These are phyloP conservation scores for Ectropis grisescens DNA, from an alignment of 1,140 invertebrate species.

Conservation along the genomic window DNA sequence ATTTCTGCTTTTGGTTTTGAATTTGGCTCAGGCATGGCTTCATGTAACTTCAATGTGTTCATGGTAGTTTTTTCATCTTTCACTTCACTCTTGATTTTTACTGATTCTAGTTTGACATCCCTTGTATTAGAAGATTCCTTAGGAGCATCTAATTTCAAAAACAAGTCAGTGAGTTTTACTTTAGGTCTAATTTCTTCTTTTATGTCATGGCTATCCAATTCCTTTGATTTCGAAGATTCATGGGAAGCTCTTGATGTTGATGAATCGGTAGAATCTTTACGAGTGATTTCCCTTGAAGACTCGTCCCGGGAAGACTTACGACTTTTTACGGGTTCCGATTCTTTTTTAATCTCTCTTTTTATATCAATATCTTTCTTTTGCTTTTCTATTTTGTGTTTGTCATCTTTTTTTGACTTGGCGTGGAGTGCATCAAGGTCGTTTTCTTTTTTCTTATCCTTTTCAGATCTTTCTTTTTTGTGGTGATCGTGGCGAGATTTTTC, in stretches of 20 bases:
- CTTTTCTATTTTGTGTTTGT: constrained; percentile 48
- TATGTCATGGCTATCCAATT: constrained; percentile 46
- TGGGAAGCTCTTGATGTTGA: constrained; percentile 63
- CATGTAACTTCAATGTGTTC: constrained; percentile 8
- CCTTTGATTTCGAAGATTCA: constrained; percentile 57
- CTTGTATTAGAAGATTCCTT: constrained; percentile 23
- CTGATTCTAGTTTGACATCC: too few species aligned
- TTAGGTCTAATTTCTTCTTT: constrained; percentile 51
- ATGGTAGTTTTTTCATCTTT: constrained; percentile 44
- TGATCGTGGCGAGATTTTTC: constrained; percentile 32
- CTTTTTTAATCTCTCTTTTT: constrained; percentile 50
- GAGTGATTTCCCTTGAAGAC: constrained; percentile 47
- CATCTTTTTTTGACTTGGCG: constrained; percentile 46
- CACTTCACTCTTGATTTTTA: constrained; percentile 33
- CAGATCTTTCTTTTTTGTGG: constrained; percentile 42
- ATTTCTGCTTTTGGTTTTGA: constrained; percentile 35
- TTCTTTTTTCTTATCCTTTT: constrained; percentile 49
- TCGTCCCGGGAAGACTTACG: constrained; percentile 62
- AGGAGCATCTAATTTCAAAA: constrained; percentile 32
- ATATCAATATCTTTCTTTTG: constrained; percentile 42
- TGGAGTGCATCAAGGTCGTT: constrained; percentile 24
- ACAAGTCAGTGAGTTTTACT: constrained; percentile 13
- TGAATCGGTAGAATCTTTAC: constrained; percentile 69
- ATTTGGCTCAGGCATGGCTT: constrained; percentile 22
- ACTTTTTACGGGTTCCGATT: constrained; percentile 35